Conservation (phyloP, 2,888 invertebrate species). For the Volucella inanis region DNA sequence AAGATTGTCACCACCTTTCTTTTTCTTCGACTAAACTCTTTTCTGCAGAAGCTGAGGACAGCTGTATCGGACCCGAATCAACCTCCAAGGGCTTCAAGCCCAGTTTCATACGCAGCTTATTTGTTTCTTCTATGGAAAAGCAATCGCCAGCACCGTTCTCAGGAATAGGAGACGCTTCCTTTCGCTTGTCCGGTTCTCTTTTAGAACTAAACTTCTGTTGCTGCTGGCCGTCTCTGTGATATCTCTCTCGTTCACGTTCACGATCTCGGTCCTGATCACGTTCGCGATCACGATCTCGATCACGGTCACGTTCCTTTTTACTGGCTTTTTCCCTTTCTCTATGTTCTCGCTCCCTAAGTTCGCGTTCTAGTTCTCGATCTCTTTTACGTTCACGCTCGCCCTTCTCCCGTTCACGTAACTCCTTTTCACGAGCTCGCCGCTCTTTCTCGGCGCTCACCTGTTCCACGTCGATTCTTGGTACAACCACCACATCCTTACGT, state of each 20-base stretch:
- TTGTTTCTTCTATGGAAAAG: conserved; percentile 92
- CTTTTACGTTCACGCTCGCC: conserved; percentile 70
- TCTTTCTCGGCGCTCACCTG: conserved; percentile 56
- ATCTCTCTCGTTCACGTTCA: conserved; percentile 53
- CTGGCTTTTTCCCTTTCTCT: conserved; percentile 59
- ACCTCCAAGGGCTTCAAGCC: conserved; percentile 96
- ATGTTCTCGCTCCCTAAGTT: conserved; percentile 68
- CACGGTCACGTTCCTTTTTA: conserved; percentile 71
- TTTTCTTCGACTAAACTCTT: conserved; percentile 62
- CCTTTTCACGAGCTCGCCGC: conserved; percentile 75
- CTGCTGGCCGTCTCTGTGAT: conserved; percentile 70
- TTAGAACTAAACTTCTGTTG: conserved; percentile 61
- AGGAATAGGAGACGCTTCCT: conserved; percentile 80
- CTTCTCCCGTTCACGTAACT: conserved; percentile 65
- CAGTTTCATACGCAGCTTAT: conserved; percentile 94
- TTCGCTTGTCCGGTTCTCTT: conserved; percentile 51
- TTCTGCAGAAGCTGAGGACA: conserved; percentile 83
- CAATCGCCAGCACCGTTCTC: conserved; percentile 84
- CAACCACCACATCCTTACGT: conserved; percentile 5
- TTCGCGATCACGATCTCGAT: conserved; percentile 63
- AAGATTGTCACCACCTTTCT: conserved; percentile 78
- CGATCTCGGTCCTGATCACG: conserved; percentile 71
- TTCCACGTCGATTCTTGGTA: conserved; percentile 15
- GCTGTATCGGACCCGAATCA: conserved; percentile 80
- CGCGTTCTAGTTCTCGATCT: conserved; percentile 64